phyloP scores from a whole-genome alignment of 2,797 vertebrate species.

The Schizopygopsis pylzovi region DNA sequence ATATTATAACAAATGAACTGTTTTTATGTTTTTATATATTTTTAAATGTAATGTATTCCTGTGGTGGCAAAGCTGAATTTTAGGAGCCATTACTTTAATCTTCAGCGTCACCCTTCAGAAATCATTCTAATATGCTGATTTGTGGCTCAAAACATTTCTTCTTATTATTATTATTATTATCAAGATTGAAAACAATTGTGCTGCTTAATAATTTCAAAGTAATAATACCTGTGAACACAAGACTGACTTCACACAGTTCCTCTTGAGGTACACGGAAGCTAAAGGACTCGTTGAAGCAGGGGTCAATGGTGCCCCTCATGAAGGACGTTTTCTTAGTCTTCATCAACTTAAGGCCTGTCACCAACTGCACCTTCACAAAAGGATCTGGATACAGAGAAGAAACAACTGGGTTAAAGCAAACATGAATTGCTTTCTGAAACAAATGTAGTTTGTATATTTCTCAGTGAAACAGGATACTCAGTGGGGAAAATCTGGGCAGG shows the following conservation, averaged over 20 bases:
- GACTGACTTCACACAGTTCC: slow-evolving; percentile 86
- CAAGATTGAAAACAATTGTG: not conserved
- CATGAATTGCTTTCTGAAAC: not conserved
- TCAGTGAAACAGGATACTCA: not conserved
- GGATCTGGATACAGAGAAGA: slow-evolving; percentile 82
- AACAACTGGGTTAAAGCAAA: not conserved
- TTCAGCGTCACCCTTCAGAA: not conserved
- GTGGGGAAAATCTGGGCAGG: not conserved
- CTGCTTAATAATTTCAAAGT: not conserved
- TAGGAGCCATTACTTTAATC: not conserved
- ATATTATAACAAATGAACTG: not conserved
- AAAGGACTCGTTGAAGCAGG: slow-evolving; percentile 89
- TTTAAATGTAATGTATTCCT: not conserved
- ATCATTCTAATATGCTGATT: not conserved
- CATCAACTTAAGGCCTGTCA: slow-evolving; percentile 86
- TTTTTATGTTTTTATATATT: not conserved
- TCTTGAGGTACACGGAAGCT: slow-evolving; percentile 89
- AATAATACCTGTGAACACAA: slow-evolving; percentile 88
- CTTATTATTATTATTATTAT: no score
- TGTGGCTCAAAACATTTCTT: not conserved
- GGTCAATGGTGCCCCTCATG: slow-evolving; percentile 89
- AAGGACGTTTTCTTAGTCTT: slow-evolving; percentile 91
- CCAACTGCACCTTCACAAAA: slow-evolving; percentile 89
- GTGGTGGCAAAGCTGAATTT: not conserved
- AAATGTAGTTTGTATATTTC: not conserved